A percentile compares a stretch with the other conserved stretches of the same genome.
phyloP scores from a whole-genome alignment of 2,888 invertebrate genomes.

The Panorpa germanica region DNA sequence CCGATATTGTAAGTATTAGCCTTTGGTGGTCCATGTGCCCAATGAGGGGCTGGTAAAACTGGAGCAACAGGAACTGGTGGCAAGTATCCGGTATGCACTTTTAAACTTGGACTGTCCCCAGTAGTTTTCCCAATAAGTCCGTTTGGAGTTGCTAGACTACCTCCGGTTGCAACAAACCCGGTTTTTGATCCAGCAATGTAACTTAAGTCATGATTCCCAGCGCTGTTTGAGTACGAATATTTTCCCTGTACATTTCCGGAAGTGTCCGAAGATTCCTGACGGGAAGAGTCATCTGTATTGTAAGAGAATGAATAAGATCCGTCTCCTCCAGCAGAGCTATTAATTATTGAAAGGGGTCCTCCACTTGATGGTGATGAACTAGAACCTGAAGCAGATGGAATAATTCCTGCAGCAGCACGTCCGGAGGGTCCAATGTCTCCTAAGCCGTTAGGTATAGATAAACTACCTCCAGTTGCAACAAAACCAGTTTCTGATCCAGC shows the following conservation, averaged over 20 bases:
- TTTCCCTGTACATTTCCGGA: constrained; percentile 27
- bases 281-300: constrained; percentile 17
- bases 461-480: constrained; percentile 21
- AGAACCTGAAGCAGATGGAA: no score
- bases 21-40: not conserved
- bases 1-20: constrained; percentile 6
- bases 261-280: constrained; percentile 20
- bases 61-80: not conserved
- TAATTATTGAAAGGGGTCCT: no score
- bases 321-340: constrained; percentile 11
- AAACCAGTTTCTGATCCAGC: constrained; percentile 57
- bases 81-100: constrained; percentile 14
- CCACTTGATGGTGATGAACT: no score
- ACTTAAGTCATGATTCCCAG: constrained; percentile 50
- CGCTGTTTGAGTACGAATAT: constrained; percentile 49
- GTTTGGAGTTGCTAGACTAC: constrained; percentile 18
- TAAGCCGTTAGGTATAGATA: constrained; percentile 16
- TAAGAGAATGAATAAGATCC: constrained; percentile 18
- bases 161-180: constrained; percentile 32
- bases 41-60: not conserved
- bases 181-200: constrained; percentile 54
- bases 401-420: no score
- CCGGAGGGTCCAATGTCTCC: no score
- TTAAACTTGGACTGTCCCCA: constrained; percentile 16
- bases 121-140: no score